These are phyloP conservation scores for Trichechus manatus DNA, from an alignment of 2,113 vertebrate species.

Conservation along the genomic window DNA sequence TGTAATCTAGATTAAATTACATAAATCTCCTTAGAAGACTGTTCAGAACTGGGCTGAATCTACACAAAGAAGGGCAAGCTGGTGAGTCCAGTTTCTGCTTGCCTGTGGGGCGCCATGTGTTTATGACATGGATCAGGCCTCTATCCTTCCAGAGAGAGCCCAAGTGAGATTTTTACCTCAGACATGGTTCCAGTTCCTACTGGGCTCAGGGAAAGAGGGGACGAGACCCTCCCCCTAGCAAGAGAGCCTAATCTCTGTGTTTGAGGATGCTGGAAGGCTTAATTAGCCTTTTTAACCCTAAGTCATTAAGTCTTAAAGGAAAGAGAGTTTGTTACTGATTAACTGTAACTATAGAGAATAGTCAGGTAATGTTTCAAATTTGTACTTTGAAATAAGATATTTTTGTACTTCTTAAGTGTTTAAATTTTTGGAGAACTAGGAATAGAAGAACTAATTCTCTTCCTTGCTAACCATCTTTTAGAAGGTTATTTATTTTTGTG, in stretches of 20 bases:
- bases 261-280: slow-evolving; percentile 43
- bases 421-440: slow-evolving; percentile 37
- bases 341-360: slow-evolving; percentile 13
- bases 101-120: slow-evolving; percentile 30
- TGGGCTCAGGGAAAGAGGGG: neutral
- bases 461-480: slow-evolving; percentile 42
- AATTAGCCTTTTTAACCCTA: slow-evolving; percentile 70
- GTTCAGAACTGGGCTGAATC: slow-evolving; percentile 81
- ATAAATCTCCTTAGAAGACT: slow-evolving; percentile 84
- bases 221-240: neutral
- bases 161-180: neutral
- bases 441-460: slow-evolving; percentile 26
- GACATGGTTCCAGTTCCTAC: neutral
- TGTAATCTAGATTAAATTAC: slow-evolving; percentile 79
- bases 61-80: slow-evolving; percentile 76
- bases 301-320: neutral
- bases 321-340: slow-evolving; percentile 25
- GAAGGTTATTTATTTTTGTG: slow-evolving; percentile 33
- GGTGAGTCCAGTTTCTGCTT: slow-evolving; percentile 63
- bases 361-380: slow-evolving; percentile 54
- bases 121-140: slow-evolving; percentile 66
- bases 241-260: slow-evolving; percentile 40
- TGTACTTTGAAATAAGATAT: slow-evolving; percentile 30
- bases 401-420: slow-evolving; percentile 12
- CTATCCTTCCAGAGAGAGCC: slow-evolving; percentile 42